phyloP scores from a whole-genome alignment of 2,888 invertebrate species.

The Rhyacophila evoluta region DNA sequence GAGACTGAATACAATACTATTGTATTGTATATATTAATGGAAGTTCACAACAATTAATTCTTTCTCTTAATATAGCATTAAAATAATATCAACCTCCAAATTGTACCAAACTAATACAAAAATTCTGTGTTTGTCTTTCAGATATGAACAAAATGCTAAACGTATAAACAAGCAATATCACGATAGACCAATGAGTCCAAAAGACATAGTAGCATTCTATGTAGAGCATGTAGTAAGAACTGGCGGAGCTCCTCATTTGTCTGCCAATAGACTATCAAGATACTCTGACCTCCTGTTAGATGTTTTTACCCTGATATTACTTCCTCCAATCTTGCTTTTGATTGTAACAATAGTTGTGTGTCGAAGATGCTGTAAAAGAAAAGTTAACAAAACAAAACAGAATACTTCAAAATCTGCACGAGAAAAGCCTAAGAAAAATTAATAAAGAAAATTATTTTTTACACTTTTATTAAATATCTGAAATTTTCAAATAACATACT shows the following conservation, averaged over 20 bases:
- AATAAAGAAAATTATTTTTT: too few relatives aligned
- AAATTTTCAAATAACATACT: too few relatives aligned
- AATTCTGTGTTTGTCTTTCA: background rate
- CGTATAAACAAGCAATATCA: background rate
- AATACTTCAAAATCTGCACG: background rate
- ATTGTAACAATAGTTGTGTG: background rate
- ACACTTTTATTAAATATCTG: too few relatives aligned
- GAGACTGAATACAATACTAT: too few relatives aligned
- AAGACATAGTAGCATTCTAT: slow-evolving; percentile 40
- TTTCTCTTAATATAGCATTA: too few relatives aligned
- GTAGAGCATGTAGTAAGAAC: slow-evolving; percentile 47
- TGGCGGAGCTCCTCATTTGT: slow-evolving; percentile 47
- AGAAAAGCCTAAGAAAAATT: background rate
- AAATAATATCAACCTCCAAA: too few relatives aligned
- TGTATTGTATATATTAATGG: too few relatives aligned
- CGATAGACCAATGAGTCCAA: slow-evolving; percentile 48
- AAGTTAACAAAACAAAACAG: background rate
- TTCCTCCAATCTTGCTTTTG: background rate
- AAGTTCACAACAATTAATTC: too few relatives aligned
- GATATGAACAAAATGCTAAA: background rate
- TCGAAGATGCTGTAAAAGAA: background rate
- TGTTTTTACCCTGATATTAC: background rate
- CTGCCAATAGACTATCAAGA: slow-evolving; percentile 15
- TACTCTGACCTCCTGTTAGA: background rate
- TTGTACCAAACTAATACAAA: too few relatives aligned